These are phyloP conservation scores for Carapus acus DNA, from an alignment of 2,797 vertebrate genomes.

Conservation along the genomic window DNA sequence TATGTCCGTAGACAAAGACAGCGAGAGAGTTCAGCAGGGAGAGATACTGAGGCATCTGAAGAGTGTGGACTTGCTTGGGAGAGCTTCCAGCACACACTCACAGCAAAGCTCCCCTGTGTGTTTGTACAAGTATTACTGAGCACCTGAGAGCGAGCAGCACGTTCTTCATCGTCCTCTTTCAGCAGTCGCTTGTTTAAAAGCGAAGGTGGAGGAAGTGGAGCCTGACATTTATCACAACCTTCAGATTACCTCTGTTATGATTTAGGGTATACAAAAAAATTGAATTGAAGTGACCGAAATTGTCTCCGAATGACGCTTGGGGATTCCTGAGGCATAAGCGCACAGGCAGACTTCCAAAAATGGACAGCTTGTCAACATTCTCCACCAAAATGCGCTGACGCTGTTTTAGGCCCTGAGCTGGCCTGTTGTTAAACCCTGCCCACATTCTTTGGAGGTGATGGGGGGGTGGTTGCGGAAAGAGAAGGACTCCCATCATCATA, in stretches of 20 bases:
- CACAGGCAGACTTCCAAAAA: slow-evolving; percentile 26
- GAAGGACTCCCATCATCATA: slow-evolving; percentile 4
- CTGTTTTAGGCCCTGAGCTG: slow-evolving; percentile 15
- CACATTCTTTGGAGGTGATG: slow-evolving; percentile 12
- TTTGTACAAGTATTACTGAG: no score
- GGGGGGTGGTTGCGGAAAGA: slow-evolving; percentile 13
- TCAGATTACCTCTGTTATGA: no score
- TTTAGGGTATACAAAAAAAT: no score
- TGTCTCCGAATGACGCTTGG: slow-evolving; percentile 21
- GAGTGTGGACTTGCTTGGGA: no score
- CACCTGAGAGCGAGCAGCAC: no score
- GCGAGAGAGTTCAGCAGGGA: no score
- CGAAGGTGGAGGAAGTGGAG: slow-evolving; percentile 9
- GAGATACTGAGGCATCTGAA: no score
- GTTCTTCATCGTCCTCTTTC: slow-evolving; percentile 29
- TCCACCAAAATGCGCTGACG: slow-evolving; percentile 32
- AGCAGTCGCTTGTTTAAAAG: slow-evolving; percentile 31
- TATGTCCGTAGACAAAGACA: no score
- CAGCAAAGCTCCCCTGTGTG: no score
- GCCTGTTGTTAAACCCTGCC: slow-evolving; percentile 23
- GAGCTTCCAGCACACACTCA: no score
- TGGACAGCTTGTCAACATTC: slow-evolving; percentile 38
- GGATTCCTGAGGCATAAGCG: slow-evolving; percentile 41
- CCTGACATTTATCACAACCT: no score
- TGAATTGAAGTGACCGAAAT: no score